Conservation (phyloP, 1,140 invertebrate species). For the Pseudobourletiella spinata region DNA sequence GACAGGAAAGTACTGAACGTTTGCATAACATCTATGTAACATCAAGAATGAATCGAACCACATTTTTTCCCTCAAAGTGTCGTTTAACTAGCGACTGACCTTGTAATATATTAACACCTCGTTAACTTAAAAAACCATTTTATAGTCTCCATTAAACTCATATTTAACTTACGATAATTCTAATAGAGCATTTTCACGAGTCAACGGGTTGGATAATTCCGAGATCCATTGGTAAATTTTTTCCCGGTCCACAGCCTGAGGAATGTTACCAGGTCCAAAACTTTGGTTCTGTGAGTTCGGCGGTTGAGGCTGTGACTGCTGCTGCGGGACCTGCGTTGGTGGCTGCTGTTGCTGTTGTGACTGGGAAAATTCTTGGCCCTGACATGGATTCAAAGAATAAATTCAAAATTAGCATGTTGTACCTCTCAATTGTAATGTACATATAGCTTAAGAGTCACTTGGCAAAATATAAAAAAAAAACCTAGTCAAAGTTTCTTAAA, state of each 20-base stretch:
- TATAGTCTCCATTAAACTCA: too few species aligned
- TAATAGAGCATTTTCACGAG: constrained; percentile 86
- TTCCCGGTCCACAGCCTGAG: constrained; percentile 56
- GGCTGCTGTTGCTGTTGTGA: too few species aligned
- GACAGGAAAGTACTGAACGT: too few species aligned
- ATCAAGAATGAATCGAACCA: too few species aligned
- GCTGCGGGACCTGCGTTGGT: too few species aligned
- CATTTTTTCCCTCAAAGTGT: too few species aligned
- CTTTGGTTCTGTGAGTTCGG: background rate
- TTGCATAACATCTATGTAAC: too few species aligned
- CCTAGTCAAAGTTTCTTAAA: too few species aligned
- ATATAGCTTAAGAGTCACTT: background rate
- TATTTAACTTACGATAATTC: constrained; percentile 61
- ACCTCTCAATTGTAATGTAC: background rate
- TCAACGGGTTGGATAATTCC: constrained; percentile 88
- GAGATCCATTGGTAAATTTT: constrained; percentile 90
- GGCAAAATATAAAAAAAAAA: background rate
- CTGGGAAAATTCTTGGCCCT: background rate
- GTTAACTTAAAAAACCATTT: too few species aligned
- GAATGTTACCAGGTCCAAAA: constrained; percentile 19
- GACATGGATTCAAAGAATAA: background rate
- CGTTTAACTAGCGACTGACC: too few species aligned
- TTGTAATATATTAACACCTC: too few species aligned
- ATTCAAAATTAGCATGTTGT: background rate
- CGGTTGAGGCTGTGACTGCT: background rate